Evolutionary conservation across 2,888 invertebrate genomes (phyloP).

Genomic region (Tromatobia lineatoria): DNA sequence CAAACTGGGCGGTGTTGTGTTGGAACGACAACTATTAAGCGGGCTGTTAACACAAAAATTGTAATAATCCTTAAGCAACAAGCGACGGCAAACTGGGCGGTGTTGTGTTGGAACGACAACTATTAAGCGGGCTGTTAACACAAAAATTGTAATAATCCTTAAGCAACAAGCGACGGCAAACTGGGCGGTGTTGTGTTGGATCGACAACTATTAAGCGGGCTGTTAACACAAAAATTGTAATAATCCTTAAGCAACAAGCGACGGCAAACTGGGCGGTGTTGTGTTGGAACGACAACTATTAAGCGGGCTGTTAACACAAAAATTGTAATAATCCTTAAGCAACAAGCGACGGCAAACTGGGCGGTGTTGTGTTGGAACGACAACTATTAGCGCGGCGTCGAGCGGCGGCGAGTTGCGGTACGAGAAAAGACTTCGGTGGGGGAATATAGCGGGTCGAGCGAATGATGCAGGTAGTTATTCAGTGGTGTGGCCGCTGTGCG

Average conservation of each 20-base stretch:
- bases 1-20: too few relatives aligned
- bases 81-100: not conserved
- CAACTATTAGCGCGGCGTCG: conserved; percentile 8
- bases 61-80: not conserved
- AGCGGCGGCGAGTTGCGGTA: conserved; percentile 15
- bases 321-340: not conserved
- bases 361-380: conserved; percentile 5
- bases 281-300: too few relatives aligned
- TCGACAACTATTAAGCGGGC: too few relatives aligned
- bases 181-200: too few relatives aligned
- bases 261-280: too few relatives aligned
- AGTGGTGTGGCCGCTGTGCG: conserved; percentile 78
- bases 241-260: too few relatives aligned
- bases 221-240: too few relatives aligned
- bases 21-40: too few relatives aligned
- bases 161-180: too few relatives aligned
- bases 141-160: too few relatives aligned
- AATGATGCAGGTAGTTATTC: conserved; percentile 69
- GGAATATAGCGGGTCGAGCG: conserved; percentile 64
- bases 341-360: not conserved
- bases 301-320: not conserved
- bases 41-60: too few relatives aligned
- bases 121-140: too few relatives aligned
- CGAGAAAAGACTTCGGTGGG: conserved; percentile 43
- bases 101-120: conserved; percentile 11